Percentiles rank a stretch among this genome's conserved stretches.
Conservation (phyloP, 2,888 invertebrate genomes). For the Idaea aversata region DNA sequence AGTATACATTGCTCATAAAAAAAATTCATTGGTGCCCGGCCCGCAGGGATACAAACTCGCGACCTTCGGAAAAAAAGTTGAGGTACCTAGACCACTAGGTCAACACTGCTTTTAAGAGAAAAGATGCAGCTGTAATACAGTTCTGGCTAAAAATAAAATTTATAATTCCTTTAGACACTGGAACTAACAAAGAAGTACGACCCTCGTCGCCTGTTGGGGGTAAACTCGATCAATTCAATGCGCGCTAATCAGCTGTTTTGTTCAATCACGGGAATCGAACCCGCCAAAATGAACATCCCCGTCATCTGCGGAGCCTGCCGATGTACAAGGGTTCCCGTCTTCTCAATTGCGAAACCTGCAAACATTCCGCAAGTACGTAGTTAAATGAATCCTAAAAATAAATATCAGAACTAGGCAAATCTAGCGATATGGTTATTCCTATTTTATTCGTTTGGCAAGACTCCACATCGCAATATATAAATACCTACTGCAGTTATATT, state of each 20-base stretch:
- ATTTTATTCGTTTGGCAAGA: neutral
- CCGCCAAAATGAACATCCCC: constrained; percentile 42
- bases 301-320: constrained; percentile 64
- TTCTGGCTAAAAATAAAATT: too few relatives aligned
- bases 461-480: neutral
- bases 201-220: constrained; percentile 58
- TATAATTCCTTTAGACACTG: constrained; percentile 47
- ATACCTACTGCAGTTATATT: too few relatives aligned
- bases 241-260: constrained; percentile 69
- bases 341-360: constrained; percentile 54
- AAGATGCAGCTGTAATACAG: too few relatives aligned
- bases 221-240: constrained; percentile 68
- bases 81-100: too few relatives aligned
- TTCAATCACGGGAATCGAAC: constrained; percentile 52
- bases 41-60: too few relatives aligned
- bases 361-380: constrained; percentile 51
- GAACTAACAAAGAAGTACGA: constrained; percentile 47
- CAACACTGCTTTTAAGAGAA: too few relatives aligned
- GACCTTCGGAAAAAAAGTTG: too few relatives aligned
- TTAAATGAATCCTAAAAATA: neutral
- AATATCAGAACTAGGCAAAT: too few relatives aligned
- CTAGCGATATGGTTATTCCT: neutral
- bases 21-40: too few relatives aligned
- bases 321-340: constrained; percentile 66
- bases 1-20: too few relatives aligned